Conservation (phyloP, 2,113 vertebrate species). For the Laterallus jamaicensis region DNA sequence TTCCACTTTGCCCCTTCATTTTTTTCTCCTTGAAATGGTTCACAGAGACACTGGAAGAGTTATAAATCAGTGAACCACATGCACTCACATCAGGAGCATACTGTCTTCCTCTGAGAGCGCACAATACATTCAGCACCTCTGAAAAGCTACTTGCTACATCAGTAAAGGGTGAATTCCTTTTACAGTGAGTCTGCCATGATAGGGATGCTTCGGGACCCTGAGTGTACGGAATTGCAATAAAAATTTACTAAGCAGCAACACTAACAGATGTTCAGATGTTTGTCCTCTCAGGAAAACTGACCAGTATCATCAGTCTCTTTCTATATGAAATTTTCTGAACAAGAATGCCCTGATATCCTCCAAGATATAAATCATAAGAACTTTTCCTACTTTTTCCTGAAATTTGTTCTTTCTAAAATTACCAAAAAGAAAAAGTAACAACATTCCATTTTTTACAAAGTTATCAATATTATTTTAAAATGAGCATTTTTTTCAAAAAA, state of each 20-base stretch:
- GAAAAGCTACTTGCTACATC: not conserved
- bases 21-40: not conserved
- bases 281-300: not conserved
- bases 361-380: not conserved
- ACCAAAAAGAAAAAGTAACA: not conserved
- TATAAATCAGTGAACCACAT: not conserved
- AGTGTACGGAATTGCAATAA: not conserved
- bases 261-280: not conserved
- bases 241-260: not conserved
- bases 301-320: accelerated
- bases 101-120: not conserved
- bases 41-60: not conserved
- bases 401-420: not conserved
- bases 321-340: not conserved
- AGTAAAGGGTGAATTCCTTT: not conserved
- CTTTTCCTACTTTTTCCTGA: not conserved
- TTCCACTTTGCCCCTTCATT: not conserved
- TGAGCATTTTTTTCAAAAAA: conserved; percentile 31
- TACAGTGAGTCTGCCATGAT: not conserved
- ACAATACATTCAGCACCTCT: accelerated
- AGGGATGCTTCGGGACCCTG: not conserved
- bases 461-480: conserved; percentile 1
- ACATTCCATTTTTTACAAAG: not conserved
- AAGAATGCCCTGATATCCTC: not conserved
- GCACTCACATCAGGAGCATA: not conserved